phyloP scores from a whole-genome alignment of 2,797 vertebrate genomes.

The Xenentodon cancila region DNA sequence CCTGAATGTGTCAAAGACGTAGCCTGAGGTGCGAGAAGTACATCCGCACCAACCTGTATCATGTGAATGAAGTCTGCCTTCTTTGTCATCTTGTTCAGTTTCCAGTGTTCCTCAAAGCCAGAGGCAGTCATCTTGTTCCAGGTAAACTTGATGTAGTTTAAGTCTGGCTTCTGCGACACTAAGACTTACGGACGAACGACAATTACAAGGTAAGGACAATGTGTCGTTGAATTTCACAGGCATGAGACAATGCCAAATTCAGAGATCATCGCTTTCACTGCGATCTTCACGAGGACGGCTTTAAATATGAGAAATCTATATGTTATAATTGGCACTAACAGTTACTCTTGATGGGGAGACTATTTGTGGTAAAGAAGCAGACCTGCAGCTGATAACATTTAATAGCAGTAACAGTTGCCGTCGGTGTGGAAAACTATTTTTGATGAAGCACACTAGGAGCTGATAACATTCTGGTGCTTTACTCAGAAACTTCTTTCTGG shows the following conservation, averaged over 20 bases:
- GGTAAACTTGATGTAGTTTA: slow-evolving; percentile 86
- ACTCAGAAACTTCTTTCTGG: not conserved
- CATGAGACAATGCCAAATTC: not conserved
- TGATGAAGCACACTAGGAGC: too few relatives aligned
- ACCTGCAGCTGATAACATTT: not conserved
- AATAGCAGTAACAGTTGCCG: not conserved
- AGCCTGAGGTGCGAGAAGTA: not conserved
- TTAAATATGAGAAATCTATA: too few relatives aligned
- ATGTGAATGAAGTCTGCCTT: slow-evolving; percentile 96
- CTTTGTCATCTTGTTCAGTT: slow-evolving; percentile 76
- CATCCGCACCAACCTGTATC: slow-evolving; percentile 87
- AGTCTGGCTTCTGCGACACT: slow-evolving; percentile 80
- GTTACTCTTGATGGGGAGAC: too few relatives aligned
- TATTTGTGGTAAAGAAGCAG: not conserved
- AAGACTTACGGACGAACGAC: slow-evolving; percentile 56
- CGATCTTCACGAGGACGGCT: too few relatives aligned
- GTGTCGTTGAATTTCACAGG: not conserved
- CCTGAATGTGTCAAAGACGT: slow-evolving; percentile 52
- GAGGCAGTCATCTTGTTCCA: slow-evolving; percentile 90
- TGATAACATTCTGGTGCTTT: too few relatives aligned
- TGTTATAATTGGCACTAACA: too few relatives aligned
- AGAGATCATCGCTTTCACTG: not conserved
- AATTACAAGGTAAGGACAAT: not conserved
- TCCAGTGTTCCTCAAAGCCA: slow-evolving; percentile 88
- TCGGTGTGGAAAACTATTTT: too few relatives aligned